Evolutionary conservation across 1,140 invertebrate genomes (phyloP), one percentile per base, ranked within the genome.

Genomic region (Zaprionus africanus): DNA sequence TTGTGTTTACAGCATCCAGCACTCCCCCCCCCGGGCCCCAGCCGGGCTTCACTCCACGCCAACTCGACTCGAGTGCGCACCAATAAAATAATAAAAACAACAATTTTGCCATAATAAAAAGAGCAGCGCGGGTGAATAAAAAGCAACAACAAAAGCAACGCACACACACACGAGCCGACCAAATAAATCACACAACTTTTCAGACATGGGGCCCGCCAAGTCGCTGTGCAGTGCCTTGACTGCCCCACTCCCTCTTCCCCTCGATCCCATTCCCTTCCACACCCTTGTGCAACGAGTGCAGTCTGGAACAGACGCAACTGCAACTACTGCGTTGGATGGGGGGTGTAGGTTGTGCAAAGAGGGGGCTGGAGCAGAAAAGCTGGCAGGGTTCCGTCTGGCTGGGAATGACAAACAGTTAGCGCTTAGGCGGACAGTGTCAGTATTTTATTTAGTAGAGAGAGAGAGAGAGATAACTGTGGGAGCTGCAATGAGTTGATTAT

Each of bases 161-260:
- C 53, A 77, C 51, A 67, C 36, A 79, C 64, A 73, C 69, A 76
- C 53, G 75, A 76, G 85, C 71, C 85, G 85, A 77, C 75, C 84
- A 81, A 90, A 88, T 88, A 88, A 88, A 88, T 88, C 84, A 88
- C 84, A 88, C 71, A 88, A 84, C 85, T 88, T 88, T 79, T 76
- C 84, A 88, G 84, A 88, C 84, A 72, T 71, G 74, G 75, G 78
- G 65, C 67, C 73, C 58, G 72, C 65, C 72, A 79, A 80, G 70
- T 74, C 57, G 67, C 15, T 46, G 66, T 51, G 57, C 49, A 49
- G n/a, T 15, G 54, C 12, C n/a, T 17, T 54, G 28, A 24, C 15
- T 6, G 24, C 26, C 17, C 53, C 7, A 22, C 22, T 22, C 22
- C 22, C n/a, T n/a, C 15, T 6, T 22, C 26, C 22, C 53, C 6